phyloP scores from a whole-genome alignment of 2,888 invertebrate genomes.

The Erannis defoliaria region DNA sequence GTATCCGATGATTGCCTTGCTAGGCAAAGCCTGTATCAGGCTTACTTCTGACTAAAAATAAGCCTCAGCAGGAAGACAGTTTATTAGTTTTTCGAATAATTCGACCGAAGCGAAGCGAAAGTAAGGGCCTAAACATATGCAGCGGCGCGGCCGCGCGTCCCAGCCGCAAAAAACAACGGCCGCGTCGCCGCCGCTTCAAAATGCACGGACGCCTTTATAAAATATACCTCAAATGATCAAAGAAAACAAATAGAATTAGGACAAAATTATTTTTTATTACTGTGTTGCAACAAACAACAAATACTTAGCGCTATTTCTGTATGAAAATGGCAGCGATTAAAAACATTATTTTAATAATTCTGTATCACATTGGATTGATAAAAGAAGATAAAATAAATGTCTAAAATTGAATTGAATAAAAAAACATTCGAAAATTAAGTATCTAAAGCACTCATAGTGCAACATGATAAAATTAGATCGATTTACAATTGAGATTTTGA shows the following conservation, averaged over 20 bases:
- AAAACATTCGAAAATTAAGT: slow-evolving; percentile 49
- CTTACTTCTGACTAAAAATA: too few species aligned
- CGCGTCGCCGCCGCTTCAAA: too few species aligned
- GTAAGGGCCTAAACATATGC: too few species aligned
- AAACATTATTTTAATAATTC: slow-evolving; percentile 56
- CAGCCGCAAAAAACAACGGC: too few species aligned
- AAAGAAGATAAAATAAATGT: slow-evolving; percentile 35
- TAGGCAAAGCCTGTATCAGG: too few species aligned
- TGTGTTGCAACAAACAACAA: slow-evolving; percentile 62
- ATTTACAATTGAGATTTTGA: slow-evolving; percentile 55
- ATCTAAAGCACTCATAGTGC: slow-evolving; percentile 53
- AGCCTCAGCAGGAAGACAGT: too few species aligned
- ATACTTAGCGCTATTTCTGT: slow-evolving; percentile 60
- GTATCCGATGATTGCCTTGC: too few species aligned
- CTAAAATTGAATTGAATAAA: slow-evolving; percentile 56
- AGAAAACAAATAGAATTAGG: slow-evolving; percentile 41
- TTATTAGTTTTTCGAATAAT: too few species aligned
- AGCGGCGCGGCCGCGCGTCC: too few species aligned
- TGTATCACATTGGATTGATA: slow-evolving; percentile 63
- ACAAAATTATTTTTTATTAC: slow-evolving; percentile 49
- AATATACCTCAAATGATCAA: neutral
- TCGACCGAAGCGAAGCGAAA: too few species aligned
- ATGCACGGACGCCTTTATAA: too few species aligned
- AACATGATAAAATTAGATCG: slow-evolving; percentile 30
- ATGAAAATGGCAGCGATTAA: slow-evolving; percentile 63